Percentiles rank a stretch among this genome's conserved stretches.
phyloP scores from a whole-genome alignment of 2,888 invertebrate species.

The Tipula helvola region DNA sequence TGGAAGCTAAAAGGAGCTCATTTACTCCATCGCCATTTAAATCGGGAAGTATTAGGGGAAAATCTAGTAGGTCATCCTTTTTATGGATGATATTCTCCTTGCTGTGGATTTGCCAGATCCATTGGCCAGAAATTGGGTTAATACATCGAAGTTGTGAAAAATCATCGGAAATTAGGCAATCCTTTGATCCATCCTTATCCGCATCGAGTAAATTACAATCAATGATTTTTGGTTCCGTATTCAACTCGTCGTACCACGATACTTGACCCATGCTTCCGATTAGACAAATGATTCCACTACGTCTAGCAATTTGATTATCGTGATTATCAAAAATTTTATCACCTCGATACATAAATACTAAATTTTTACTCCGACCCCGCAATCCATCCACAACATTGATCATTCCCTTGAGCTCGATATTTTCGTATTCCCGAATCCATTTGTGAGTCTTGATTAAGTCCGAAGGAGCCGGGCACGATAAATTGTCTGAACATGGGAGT shows the following conservation, averaged over 20 bases:
- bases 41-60: slow-evolving; percentile 60
- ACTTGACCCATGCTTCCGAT: slow-evolving; percentile 56
- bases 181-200: slow-evolving; percentile 54
- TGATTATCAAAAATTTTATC: slow-evolving; percentile 42
- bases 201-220: slow-evolving; percentile 63
- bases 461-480: slow-evolving; percentile 45
- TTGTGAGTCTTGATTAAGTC: slow-evolving; percentile 49
- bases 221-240: slow-evolving; percentile 54
- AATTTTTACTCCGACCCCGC: slow-evolving; percentile 50
- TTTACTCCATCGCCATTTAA: slow-evolving; percentile 56
- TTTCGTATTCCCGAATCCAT: slow-evolving; percentile 55
- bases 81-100: slow-evolving; percentile 37
- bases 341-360: slow-evolving; percentile 61
- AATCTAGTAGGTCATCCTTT: slow-evolving; percentile 47
- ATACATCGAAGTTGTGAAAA: slow-evolving; percentile 50
- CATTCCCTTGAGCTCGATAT: slow-evolving; percentile 54
- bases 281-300: slow-evolving; percentile 53
- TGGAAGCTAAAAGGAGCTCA: slow-evolving; percentile 52
- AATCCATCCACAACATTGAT: slow-evolving; percentile 56
- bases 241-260: slow-evolving; percentile 60
- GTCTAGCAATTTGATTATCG: slow-evolving; percentile 23
- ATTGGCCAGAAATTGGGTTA: slow-evolving; percentile 45
- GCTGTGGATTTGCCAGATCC: slow-evolving; percentile 37
- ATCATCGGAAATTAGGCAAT: slow-evolving; percentile 62
- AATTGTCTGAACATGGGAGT: slow-evolving; percentile 58